Evolutionary conservation across 2,113 vertebrate species (phyloP), one percentile per base, ranked within the genome.

Genomic region (Acrocephalus kingi): DNA sequence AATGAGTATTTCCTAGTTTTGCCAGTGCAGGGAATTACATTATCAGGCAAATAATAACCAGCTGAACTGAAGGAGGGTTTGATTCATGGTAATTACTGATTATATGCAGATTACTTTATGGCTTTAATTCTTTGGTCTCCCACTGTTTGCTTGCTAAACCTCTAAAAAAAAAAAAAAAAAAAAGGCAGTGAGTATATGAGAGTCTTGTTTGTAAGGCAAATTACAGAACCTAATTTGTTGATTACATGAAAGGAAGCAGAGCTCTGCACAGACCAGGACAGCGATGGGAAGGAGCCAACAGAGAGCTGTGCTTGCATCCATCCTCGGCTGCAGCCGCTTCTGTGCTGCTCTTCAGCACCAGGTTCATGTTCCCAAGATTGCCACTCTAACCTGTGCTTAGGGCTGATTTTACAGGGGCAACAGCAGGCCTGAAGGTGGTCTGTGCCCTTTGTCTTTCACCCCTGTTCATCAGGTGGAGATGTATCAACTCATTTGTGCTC

Each of bases 111-210:
- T 97, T 93, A 90, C 71, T 86, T 91, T 93, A 94, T 87, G 54
- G 72, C 69, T 98, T 97, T 97, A 97, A 97, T 95, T 96, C 90
- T 93, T 75, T 67, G 51, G 68, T 67, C 59, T 92, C 94, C 85
- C 64, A 46, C 82, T 97, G 76, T 97, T 97, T 75, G 61, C 94
- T 96, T 96, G 79, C 78, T 96, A 96, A 98, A 81, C 51, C 64
- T 88, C 46, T 39, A 11, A 35, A 74, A 84, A 49, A 51, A 94
- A 94, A 15, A 35, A 35, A 41, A 41, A 63, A 52, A 55, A 35
- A 63, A 55, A 41, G 10, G 28, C 72, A 76, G 55, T 2, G 28
- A 92, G 64, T 10, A 1, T 49, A n/a, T 59, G 25, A 86, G 62
- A 19, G 8, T 55, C 82, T 80, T 83, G 66, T 90, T 95, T 90